phyloP scores from a whole-genome alignment of 2,888 invertebrate species.

The Adelognathus sp. region DNA sequence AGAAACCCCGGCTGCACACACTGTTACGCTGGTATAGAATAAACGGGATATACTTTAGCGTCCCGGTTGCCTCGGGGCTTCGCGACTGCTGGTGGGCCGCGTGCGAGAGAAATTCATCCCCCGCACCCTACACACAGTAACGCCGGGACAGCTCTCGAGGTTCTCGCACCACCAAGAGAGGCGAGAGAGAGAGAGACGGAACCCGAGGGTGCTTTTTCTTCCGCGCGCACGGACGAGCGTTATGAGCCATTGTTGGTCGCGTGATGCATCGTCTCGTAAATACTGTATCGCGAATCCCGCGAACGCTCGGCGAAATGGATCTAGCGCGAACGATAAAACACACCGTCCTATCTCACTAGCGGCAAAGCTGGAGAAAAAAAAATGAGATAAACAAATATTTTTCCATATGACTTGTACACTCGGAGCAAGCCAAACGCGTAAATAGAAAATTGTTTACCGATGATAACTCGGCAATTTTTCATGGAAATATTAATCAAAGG shows the following conservation, averaged over 20 bases:
- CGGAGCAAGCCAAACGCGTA: background rate
- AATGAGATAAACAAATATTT: background rate
- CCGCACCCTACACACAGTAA: background rate
- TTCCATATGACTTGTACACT: background rate
- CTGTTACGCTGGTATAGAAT: slow-evolving; percentile 8
- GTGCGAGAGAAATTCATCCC: slow-evolving; percentile 53
- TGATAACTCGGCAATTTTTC: background rate
- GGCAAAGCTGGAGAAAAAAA: slow-evolving; percentile 21
- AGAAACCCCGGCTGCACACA: slow-evolving; percentile 71
- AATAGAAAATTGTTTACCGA: background rate
- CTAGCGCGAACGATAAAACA: slow-evolving; percentile 27
- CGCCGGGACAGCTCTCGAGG: background rate
- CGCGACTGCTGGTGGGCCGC: slow-evolving; percentile 47
- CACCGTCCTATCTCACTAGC: slow-evolving; percentile 15
- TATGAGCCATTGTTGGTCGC: slow-evolving; percentile 78
- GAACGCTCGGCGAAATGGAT: slow-evolving; percentile 39
- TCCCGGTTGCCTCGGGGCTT: slow-evolving; percentile 42
- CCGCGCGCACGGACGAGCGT: slow-evolving; percentile 74
- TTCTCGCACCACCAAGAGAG: background rate
- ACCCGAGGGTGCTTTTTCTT: slow-evolving; percentile 69
- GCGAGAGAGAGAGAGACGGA: background rate
- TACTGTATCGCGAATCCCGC: slow-evolving; percentile 75
- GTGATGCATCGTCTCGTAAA: slow-evolving; percentile 81
- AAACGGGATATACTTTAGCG: slow-evolving; percentile 8
- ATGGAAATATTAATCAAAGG: too few species aligned